Evolutionary conservation across 37 sponge, comb jelly and placozoan genomes (phyloP).

Genomic region (Cladorhizidae sp.): DNA sequence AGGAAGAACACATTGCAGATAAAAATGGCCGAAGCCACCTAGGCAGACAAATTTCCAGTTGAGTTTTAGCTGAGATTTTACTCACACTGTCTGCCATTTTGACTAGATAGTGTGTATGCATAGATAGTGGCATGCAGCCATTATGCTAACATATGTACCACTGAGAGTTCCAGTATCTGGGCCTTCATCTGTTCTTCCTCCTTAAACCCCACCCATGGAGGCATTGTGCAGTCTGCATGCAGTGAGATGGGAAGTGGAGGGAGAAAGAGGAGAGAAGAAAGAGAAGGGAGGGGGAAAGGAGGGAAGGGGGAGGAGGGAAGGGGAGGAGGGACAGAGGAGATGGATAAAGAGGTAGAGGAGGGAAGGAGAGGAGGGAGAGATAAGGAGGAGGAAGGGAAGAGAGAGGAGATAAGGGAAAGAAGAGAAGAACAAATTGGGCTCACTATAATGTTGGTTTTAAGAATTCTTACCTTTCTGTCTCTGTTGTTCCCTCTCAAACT

Average conservation of each 20-base stretch:
- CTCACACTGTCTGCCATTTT: too few relatives aligned
- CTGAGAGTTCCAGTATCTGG: slow-evolving; percentile 91
- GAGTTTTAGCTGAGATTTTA: too few relatives aligned
- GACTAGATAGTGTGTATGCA: too few relatives aligned
- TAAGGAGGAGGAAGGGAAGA: not conserved
- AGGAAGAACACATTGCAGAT: too few relatives aligned
- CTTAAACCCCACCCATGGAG: slow-evolving; percentile 99
- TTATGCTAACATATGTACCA: slow-evolving; percentile 37
- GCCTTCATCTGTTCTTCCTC: slow-evolving; percentile 97
- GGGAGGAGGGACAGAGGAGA: too few relatives aligned
- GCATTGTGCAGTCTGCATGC: slow-evolving; percentile 72
- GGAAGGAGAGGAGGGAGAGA: too few relatives aligned
- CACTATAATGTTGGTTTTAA: too few relatives aligned
- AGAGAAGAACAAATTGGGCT: not conserved
- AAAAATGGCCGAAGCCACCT: not conserved
- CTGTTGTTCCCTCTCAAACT: slow-evolving; percentile 67
- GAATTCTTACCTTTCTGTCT: slow-evolving; percentile 56
- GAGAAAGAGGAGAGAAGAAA: too few relatives aligned
- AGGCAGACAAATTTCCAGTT: not conserved
- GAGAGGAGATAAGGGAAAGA: not conserved
- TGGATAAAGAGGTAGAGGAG: too few relatives aligned
- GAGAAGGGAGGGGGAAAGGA: not conserved
- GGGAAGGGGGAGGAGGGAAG: not conserved
- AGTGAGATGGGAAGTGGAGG: too few relatives aligned
- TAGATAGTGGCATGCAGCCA: not conserved